phyloP scores from a whole-genome alignment of 1,140 invertebrate species.

The Zaprionus inermis region DNA sequence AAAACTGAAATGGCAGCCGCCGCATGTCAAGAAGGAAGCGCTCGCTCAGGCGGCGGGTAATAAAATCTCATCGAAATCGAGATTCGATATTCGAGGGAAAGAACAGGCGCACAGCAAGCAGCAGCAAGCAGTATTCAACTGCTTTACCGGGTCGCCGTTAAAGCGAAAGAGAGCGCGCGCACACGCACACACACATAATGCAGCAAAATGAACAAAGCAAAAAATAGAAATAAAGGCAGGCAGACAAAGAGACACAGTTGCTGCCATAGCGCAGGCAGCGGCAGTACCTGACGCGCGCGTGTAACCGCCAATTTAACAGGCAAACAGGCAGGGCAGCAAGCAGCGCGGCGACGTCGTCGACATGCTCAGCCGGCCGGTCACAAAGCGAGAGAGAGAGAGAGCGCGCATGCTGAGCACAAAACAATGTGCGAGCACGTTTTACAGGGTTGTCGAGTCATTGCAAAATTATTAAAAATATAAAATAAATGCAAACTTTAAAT shows the following conservation, averaged over 20 bases:
- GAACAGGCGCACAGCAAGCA: conserved; percentile 79
- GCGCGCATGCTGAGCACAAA: neutral
- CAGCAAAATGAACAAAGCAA: conserved; percentile 9
- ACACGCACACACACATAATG: conserved; percentile 2
- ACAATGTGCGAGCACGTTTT: neutral
- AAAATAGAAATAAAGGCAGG: conserved; percentile 47
- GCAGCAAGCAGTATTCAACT: conserved; percentile 13
- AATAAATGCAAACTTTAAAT: too few species aligned
- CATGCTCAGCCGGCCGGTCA: conserved; percentile 25
- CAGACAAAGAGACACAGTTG: conserved; percentile 10
- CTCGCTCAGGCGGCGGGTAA: conserved; percentile 46
- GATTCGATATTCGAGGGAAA: conserved; percentile 84
- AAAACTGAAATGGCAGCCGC: conserved; percentile 33
- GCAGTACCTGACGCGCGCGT: conserved; percentile 77
- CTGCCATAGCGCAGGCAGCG: conserved; percentile 42
- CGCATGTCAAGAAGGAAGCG: conserved; percentile 27
- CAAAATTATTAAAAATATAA: too few species aligned
- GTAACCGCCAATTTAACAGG: conserved; percentile 84
- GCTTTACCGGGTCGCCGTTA: neutral
- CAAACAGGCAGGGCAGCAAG: conserved; percentile 70
- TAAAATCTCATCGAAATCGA: conserved; percentile 84
- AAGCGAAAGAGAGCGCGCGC: conserved; percentile 5
- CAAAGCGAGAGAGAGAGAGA: conserved; percentile 11
- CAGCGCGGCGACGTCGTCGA: conserved; percentile 26
- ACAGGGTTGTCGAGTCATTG: conserved; percentile 42